These are phyloP conservation scores for Orthonyx spaldingii DNA, from an alignment of 2,113 vertebrate genomes.

Conservation along the genomic window DNA sequence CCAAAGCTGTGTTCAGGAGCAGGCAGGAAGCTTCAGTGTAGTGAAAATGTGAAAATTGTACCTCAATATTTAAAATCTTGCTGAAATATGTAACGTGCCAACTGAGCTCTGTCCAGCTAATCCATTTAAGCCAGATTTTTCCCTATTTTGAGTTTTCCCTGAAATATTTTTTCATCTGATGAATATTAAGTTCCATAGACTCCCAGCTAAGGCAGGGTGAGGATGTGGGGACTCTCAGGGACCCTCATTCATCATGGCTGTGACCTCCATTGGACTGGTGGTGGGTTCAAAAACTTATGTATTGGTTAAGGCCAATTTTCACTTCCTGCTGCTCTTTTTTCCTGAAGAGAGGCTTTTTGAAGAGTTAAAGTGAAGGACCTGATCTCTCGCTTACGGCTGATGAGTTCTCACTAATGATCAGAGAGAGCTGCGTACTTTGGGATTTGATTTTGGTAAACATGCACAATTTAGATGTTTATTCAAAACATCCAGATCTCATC, in stretches of 20 bases:
- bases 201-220: neutral
- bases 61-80: neutral
- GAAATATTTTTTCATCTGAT: neutral
- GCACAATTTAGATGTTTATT: constrained; percentile 9
- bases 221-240: neutral
- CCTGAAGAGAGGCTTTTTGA: neutral
- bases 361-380: neutral
- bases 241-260: fast-evolving
- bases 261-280: neutral
- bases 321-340: neutral
- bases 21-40: too few relatives aligned
- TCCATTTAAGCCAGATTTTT: neutral
- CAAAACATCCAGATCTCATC: neutral
- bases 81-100: neutral
- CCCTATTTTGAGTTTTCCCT: neutral
- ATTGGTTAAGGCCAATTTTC: neutral
- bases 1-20: neutral
- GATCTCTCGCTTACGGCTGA: neutral
- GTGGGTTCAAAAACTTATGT: neutral
- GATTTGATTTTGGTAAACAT: constrained; percentile 2
- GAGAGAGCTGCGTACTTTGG: neutral
- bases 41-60: neutral
- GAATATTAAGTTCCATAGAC: neutral
- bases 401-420: constrained; percentile 9
- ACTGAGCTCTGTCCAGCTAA: neutral